Evolutionary conservation across 2,797 vertebrate genomes (phyloP), one percentile per base, ranked within the genome.

Genomic region (Hirundo rustica): DNA sequence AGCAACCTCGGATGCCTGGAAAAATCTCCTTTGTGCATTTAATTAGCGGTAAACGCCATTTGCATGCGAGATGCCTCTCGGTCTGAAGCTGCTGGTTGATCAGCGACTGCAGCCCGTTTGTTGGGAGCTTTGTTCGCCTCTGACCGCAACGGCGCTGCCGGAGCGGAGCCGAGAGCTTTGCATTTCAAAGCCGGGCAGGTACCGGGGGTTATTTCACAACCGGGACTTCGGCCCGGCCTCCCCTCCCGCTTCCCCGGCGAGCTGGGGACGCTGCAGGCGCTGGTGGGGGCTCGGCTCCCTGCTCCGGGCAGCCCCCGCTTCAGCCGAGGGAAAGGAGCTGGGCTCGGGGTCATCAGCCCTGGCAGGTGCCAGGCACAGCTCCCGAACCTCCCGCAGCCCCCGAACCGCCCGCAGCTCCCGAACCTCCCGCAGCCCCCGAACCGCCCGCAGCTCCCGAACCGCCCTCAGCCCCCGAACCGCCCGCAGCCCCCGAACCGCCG

Each of bases 21-120:
- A 96, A 88, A 92, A 66, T 45, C 84, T 86, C 32, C 95, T 96
- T 96, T 96, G 92, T 95, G 95, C 95, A 93, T 96, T 92, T 93
- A 90, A 95, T 96, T 96, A 96, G 96, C 2, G 96, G 96, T 51
- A 68, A 93, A 62, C 1, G 0, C 10, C n/a, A 93, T 96, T 96
- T 96, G 62, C 95, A 93, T 96, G 86, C 16, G 54, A 93, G 95
- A 88, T 96, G 96, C 96, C 95, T 89, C 83, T 93, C 45, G 93
- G 95, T 95, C 96, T 96, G 95, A 92, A 86, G 42, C 80, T 91
- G 92, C 86, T 20, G 4, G 60, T 4, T 48, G 93, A 93, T 89
- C 51, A 74, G 91, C 89, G 47, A 32, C 57, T 74, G 89, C 92
- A 65, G 92, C 95, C 88, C 21, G 22, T 54, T 78, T 62, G 47